These are phyloP conservation scores for Platynereis dumerilii DNA, from an alignment of 2,888 invertebrate genomes.

Conservation along the genomic window DNA sequence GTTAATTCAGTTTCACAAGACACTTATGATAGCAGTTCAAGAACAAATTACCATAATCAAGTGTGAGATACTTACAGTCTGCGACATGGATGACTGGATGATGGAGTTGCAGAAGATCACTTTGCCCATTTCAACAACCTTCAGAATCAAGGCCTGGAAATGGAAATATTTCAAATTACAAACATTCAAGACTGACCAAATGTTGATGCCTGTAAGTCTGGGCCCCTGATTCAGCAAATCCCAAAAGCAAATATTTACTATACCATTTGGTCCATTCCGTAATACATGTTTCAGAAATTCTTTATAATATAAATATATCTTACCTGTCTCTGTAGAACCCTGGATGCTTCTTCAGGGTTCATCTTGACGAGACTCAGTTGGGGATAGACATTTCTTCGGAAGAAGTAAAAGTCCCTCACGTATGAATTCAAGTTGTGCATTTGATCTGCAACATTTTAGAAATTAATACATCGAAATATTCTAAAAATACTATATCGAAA, in stretches of 20 bases:
- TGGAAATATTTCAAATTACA: not conserved
- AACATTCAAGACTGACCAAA: no score
- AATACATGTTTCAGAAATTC: no score
- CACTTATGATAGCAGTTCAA: no score
- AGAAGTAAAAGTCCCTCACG: slow-evolving; percentile 94
- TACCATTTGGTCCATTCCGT: no score
- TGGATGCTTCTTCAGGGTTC: slow-evolving; percentile 89
- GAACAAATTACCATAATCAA: not conserved
- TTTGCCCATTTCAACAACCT: slow-evolving; percentile 97
- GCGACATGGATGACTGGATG: slow-evolving; percentile 50
- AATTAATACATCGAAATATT: not conserved
- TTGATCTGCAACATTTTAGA: slow-evolving; percentile 73
- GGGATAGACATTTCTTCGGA: slow-evolving; percentile 96
- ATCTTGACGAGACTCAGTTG: slow-evolving; percentile 92
- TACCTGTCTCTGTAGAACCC: slow-evolving; percentile 71
- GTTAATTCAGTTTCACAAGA: no score
- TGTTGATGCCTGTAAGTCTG: no score
- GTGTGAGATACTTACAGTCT: slow-evolving; percentile 21
- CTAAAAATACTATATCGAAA: no score
- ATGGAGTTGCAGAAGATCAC: slow-evolving; percentile 65
- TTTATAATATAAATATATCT: no score
- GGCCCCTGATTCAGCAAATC: no score
- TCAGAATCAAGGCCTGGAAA: slow-evolving; percentile 78
- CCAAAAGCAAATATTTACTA: no score
- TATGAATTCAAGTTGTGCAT: slow-evolving; percentile 95